Conservation (phyloP, 2,888 invertebrate species). For the Mantis religiosa region DNA sequence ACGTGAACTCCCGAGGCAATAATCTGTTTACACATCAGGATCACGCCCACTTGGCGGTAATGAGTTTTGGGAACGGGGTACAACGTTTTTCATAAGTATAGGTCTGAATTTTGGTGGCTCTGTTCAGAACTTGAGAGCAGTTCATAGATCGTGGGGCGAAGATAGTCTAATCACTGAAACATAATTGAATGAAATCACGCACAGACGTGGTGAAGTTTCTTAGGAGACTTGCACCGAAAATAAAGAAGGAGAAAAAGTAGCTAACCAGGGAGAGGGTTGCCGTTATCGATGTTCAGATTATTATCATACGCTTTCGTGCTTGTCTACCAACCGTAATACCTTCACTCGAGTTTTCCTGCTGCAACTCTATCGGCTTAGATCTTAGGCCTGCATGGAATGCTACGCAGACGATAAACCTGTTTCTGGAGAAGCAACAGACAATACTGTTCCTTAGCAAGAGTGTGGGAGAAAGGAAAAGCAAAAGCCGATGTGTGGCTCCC, state of each 20-base stretch:
- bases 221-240: neutral
- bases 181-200: neutral
- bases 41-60: neutral
- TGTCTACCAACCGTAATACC: neutral
- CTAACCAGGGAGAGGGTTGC: neutral
- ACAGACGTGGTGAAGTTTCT: neutral
- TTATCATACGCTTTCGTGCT: neutral
- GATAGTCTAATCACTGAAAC: neutral
- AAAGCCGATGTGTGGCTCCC: no score
- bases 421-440: no score
- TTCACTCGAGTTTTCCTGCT: neutral
- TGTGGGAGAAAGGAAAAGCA: no score
- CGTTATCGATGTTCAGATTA: neutral
- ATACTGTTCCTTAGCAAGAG: no score
- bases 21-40: neutral
- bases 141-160: neutral
- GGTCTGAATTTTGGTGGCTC: neutral
- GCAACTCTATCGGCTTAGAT: no score
- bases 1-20: neutral
- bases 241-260: neutral
- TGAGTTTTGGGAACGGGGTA: neutral
- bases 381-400: no score
- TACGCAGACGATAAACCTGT: no score
- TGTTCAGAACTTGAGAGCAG: neutral
- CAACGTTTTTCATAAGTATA: neutral